A percentile compares a stretch with the other conserved stretches of the same genome.
Conservation (phyloP, 2,797 vertebrate species). For the Lophius americanus region DNA sequence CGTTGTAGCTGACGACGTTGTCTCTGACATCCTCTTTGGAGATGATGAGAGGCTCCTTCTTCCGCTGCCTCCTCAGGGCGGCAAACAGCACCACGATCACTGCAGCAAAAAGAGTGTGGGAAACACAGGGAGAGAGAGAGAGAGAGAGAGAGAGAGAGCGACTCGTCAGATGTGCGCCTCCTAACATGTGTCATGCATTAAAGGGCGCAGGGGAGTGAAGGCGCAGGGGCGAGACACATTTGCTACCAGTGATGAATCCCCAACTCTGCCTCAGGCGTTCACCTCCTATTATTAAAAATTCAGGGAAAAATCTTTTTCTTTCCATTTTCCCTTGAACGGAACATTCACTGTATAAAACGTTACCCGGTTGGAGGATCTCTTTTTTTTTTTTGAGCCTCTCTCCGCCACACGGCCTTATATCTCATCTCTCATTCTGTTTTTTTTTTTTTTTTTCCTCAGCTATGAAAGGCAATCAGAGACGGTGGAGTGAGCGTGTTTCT, state of each 20-base stretch:
- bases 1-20: slow-evolving; percentile 99
- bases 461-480: slow-evolving; percentile 33
- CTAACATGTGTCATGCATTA: slow-evolving; percentile 77
- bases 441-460: slow-evolving; percentile 25
- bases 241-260: slow-evolving; percentile 78
- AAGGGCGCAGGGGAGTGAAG: slow-evolving; percentile 64
- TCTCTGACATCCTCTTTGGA: slow-evolving; percentile 98
- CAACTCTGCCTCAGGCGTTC: slow-evolving; percentile 71
- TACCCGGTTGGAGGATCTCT: slow-evolving; percentile 25
- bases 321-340: slow-evolving; percentile 53
- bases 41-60: slow-evolving; percentile 98
- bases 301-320: slow-evolving; percentile 60
- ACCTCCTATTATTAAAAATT: slow-evolving; percentile 78
- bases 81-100: slow-evolving; percentile 98
- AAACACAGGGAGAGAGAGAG: slow-evolving; percentile 43
- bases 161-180: slow-evolving; percentile 67
- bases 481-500: slow-evolving; percentile 50
- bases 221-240: slow-evolving; percentile 69
- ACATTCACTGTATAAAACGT: slow-evolving; percentile 55
- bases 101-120: slow-evolving; percentile 53
- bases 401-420: slow-evolving; percentile 32
- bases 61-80: slow-evolving; percentile 92
- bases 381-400: slow-evolving; percentile 22
- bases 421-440: slow-evolving; percentile 10
- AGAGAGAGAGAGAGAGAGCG: slow-evolving; percentile 46